Base-by-base conservation (phyloP, 2,888 invertebrate genomes). In the Dioctria rufipes region DNA sequence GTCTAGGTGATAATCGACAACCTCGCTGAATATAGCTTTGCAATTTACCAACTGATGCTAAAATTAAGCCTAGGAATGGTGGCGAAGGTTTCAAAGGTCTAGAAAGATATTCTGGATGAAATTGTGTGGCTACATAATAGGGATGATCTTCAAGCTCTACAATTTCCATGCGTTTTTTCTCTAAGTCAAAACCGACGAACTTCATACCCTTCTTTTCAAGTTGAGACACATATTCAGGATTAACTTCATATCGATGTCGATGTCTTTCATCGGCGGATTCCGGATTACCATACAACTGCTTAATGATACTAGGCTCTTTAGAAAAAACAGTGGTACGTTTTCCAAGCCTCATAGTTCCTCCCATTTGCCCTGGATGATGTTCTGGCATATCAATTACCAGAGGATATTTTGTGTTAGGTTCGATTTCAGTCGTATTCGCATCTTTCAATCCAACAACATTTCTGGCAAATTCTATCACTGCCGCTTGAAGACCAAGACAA, bases 321-420 rank as follows among this genome's bases (percentile, higher is more conserved):
- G 93, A 92, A 87, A 99, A 95, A 60, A 94, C 90, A 0, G 99
- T 99, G 81, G 92, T 93, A 85, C 98, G 92, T 87, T 94, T 95
- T n/a, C 99, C 99, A 67, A 99, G 90, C 81, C 99, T 91, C 99
- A 99, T 99, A 0, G 99, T 99, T 6, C 98, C 99, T 2, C 99
- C 99, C 91, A 97, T 93, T 84, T 95, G 92, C 0, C 96, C 98
- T 0, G 94, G 93, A 87, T 97, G 96, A 88, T 99, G 98, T 89
- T 99, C 99, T 0, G 99, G 98, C 99, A 99, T 99, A 85, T 99
- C 98, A 82, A 99, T 95, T 4, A 99, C 96, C 58, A 98, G 91
- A 46, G 96, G 95, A 88, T 95, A 90, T 51, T 90, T 90, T 9
- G 95, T 93, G 3, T 93, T 89, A 0, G 94, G 92, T 84, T 94